These are phyloP conservation scores for Lasaia peninsularis DNA, from an alignment of 1,140 invertebrate species.

Conservation along the genomic window DNA sequence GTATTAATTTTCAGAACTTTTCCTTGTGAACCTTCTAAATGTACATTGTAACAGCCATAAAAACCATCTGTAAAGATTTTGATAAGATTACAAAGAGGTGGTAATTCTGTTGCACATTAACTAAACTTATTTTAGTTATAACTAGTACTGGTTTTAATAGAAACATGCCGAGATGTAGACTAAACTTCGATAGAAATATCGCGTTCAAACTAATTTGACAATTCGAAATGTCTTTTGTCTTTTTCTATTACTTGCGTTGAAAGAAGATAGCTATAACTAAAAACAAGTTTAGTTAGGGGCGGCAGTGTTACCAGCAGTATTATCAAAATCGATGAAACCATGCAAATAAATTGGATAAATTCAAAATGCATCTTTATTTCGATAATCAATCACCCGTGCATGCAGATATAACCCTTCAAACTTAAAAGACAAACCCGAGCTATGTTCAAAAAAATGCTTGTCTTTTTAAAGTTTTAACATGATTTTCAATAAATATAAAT, in stretches of 20 bases:
- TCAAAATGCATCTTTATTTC: neutral
- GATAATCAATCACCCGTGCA: neutral
- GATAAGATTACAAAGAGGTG: neutral
- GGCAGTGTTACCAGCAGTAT: neutral
- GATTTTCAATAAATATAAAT: neutral
- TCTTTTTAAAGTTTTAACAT: neutral
- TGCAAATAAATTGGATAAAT: neutral
- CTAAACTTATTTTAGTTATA: no score
- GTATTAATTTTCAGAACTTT: conserved; percentile 18
- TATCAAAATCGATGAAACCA: conserved; percentile 4
- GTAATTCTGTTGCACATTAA: no score
- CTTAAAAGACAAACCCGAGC: neutral
- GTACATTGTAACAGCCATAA: conserved; percentile 33
- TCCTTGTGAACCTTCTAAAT: conserved; percentile 24
- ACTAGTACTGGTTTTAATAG: no score
- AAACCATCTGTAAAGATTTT: conserved; percentile 35
- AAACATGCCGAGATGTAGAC: no score
- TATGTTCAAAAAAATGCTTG: neutral
- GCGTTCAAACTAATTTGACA: no score
- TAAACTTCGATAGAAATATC: no score
- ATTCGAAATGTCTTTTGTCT: neutral
- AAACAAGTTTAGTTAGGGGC: no score
- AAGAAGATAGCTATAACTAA: no score
- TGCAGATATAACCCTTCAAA: neutral
- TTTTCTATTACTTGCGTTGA: no score